Evolutionary conservation across 1,140 invertebrate genomes (phyloP).

Genomic region (Lucilia cuprina): DNA sequence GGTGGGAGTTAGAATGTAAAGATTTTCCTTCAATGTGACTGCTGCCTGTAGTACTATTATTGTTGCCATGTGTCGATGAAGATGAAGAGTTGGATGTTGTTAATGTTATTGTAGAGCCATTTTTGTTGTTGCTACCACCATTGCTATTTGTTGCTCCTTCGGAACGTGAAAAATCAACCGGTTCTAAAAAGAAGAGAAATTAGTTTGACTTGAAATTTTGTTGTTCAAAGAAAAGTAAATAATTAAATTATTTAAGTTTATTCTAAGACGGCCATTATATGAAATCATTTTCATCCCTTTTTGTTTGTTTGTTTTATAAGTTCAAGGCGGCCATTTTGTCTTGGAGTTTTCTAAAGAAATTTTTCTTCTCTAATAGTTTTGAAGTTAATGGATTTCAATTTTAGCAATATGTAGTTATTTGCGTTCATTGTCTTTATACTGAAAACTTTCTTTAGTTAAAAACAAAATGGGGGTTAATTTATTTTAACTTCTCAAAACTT

Average conservation of each 20-base stretch:
- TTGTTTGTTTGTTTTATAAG: not conserved
- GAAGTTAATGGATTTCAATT: not conserved
- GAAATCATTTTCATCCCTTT: too few relatives aligned
- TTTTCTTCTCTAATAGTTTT: not conserved
- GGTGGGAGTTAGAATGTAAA: constrained; percentile 11
- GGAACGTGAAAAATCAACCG: constrained; percentile 61
- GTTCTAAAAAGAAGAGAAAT: constrained; percentile 46
- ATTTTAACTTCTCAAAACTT: constrained; percentile 2
- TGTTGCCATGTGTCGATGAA: constrained; percentile 28
- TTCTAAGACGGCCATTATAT: not conserved
- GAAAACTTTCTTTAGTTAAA: not conserved
- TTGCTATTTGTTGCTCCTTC: constrained; percentile 38
- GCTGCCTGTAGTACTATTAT: constrained; percentile 4
- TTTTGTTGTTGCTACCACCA: constrained; percentile 19
- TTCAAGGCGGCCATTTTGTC: not conserved
- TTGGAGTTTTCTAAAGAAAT: too few relatives aligned
- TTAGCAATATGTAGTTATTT: not conserved
- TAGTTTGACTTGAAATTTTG: not conserved
- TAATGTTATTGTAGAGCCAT: constrained; percentile 1
- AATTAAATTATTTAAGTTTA: not conserved
- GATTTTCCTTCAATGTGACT: not conserved
- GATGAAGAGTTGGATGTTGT: not conserved
- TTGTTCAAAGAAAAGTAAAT: not conserved
- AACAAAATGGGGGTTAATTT: not conserved
- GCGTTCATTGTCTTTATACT: not conserved